Conservation (phyloP, 2,888 invertebrate species). For the Eupithecia inturbata region DNA sequence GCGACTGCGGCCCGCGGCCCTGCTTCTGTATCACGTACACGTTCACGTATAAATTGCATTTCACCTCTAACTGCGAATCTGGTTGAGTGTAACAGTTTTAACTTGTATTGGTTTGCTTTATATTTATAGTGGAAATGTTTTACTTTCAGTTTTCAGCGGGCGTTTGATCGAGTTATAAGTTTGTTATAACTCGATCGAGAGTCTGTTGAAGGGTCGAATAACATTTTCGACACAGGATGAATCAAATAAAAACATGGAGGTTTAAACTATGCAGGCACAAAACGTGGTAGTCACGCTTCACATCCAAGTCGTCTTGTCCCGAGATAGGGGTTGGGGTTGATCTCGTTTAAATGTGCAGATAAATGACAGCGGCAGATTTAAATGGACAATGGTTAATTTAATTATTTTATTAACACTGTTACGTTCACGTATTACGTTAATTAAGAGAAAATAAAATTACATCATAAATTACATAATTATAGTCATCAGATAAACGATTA, state of each 20-base stretch:
- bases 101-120: slow-evolving; percentile 22
- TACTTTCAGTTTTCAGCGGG: slow-evolving; percentile 1
- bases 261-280: neutral
- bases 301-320: neutral
- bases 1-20: slow-evolving; percentile 46
- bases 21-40: slow-evolving; percentile 59
- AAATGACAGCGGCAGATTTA: neutral
- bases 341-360: neutral
- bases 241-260: neutral
- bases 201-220: neutral
- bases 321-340: neutral
- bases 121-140: slow-evolving; percentile 4
- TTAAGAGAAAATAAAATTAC: too few species aligned
- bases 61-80: slow-evolving; percentile 54
- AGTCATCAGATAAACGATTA: too few species aligned
- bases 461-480: too few species aligned
- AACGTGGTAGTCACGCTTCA: neutral
- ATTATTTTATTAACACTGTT: too few species aligned
- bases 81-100: slow-evolving; percentile 34
- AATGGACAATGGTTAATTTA: neutral
- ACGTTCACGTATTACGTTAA: too few species aligned
- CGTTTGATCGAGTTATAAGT: neutral
- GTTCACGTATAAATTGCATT: slow-evolving; percentile 61
- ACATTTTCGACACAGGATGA: neutral
- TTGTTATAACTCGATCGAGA: neutral